Base-by-base conservation (phyloP, 2,888 invertebrate genomes). In the Sicus ferrugineus region DNA sequence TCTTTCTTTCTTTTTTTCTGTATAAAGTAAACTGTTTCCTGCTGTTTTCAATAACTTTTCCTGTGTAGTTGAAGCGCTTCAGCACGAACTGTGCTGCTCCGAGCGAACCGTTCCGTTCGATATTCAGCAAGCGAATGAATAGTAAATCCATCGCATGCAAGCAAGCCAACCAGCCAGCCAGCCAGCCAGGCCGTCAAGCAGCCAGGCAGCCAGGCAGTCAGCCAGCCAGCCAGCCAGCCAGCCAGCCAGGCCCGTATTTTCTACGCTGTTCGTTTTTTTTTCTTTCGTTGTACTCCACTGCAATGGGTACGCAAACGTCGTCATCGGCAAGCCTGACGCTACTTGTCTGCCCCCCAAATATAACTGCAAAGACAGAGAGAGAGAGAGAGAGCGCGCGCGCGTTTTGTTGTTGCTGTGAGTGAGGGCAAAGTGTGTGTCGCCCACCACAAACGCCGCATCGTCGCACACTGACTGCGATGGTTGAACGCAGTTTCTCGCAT, bases 111-210 rank as follows among this genome's bases (percentile, higher is more conserved):
- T 78, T 76, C 76, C 78, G 81, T 79, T 83, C 80, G 78, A 80
- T 81, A 82, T 81, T 83, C 82, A 80, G 81, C 79, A 81, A 82
- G 81, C 83, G 83, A 83, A 83, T 83, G 83, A 84, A 82, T 59
- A 21, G 67, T 54, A 16, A 78, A 78, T 77, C 75, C 77, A 74
- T 52, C 68, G 75, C 77, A 62, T 76, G 68, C 56, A n/a, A n/a
- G n/a, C n/a, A n/a, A 48, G 46, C 59, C 73, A n/a, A 76, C 78
- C 77, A 78, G 80, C 78, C 79, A 77, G 76, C 79, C 28, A 58
- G 71, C 38, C 38, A 38, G 46, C 48, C 59, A 31, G 67, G 67
- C 67, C 67, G n/a, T n/a, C 67, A 48, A 30, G 48, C 73, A n/a
- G 77, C 78, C 77, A 78, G 80, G 80, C 79, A 77, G 76, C 79